Evolutionary conservation across 2,113 vertebrate species (phyloP), one percentile per base, ranked within the genome.

Genomic region (Vidua macroura): DNA sequence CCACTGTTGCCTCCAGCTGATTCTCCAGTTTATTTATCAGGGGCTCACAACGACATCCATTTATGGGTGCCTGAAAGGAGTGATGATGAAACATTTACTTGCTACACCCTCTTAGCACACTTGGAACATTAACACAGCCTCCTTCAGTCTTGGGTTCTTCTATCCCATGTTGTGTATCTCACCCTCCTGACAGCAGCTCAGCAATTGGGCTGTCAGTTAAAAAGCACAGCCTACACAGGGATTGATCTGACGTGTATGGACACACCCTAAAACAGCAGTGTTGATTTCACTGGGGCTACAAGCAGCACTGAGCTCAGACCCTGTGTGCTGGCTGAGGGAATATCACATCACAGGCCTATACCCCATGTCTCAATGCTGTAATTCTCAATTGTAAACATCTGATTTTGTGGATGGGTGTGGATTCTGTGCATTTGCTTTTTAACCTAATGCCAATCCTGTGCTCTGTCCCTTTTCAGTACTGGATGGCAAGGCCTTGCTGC

Each of bases 11-110:
- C 95, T 99, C 98, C 95, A 99, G 93, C 96, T 99, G 99, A 96
- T 99, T 99, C 97, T 99, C 99, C 97, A 99, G 97, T 97, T 99
- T 99, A 92, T 96, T 98, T 97, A 99, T 98, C 24, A 99, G 98
- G 59, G 99, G 99, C 88, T 99, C 99, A 89, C 99, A 99, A 68
- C 99, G 98, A 96, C 99, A 99, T 91, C 99, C 99, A 14, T 99
- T 98, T 94, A 99, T 97, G 2, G 99, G 99, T 49, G 99, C 99
- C 99, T 99, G 90, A 35, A 90, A 72, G 64, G 60, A 59, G 60
- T 10, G 52, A 92, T 9, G 44, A 92, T 25, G 55, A 93, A 20
- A 74, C 35, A 52, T 83, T 83, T 27, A 77, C 74, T 83, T 74
- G 51, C 49, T 62, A 44, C 58, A 48, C 22, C 37, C 64, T 66